Conservation (phyloP, 2,113 vertebrate species). For the Asarcornis scutulata region DNA sequence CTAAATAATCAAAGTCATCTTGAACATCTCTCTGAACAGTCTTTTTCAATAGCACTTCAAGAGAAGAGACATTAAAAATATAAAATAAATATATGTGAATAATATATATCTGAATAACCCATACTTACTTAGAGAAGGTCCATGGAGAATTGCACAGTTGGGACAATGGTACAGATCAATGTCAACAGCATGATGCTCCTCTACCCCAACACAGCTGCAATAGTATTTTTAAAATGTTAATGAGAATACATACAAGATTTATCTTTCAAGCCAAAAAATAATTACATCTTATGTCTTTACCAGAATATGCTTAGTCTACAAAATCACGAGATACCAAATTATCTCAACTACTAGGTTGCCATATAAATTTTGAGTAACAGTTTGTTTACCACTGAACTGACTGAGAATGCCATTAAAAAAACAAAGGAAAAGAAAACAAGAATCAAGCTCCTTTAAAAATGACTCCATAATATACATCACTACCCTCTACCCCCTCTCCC, state of each 20-base stretch:
- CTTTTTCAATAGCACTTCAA: not conserved
- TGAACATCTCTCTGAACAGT: not conserved
- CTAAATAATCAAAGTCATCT: not conserved
- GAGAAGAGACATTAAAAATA: not conserved
- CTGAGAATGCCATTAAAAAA: not conserved
- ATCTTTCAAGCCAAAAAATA: conserved; percentile 5
- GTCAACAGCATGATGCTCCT: conserved; percentile 97
- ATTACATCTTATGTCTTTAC: not conserved
- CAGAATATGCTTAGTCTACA: not conserved
- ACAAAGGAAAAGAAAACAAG: not conserved
- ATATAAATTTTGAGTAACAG: not conserved
- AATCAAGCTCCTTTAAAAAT: not conserved
- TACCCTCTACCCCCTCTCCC: fast-evolving
- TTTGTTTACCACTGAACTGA: not conserved
- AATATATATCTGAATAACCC: not conserved
- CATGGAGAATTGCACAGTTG: conserved; percentile 90
- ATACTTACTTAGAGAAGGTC: conserved; percentile 95
- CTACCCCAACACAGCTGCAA: conserved; percentile 94
- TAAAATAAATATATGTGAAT: not conserved
- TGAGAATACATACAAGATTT: not conserved
- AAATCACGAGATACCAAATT: not conserved
- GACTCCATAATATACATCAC: not conserved
- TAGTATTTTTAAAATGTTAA: conserved; percentile 33
- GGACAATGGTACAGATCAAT: conserved; percentile 99
- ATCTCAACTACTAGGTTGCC: not conserved